Evolutionary conservation across 2,888 invertebrate genomes (phyloP).

Genomic region (Eudasyphora cyanicolor): DNA sequence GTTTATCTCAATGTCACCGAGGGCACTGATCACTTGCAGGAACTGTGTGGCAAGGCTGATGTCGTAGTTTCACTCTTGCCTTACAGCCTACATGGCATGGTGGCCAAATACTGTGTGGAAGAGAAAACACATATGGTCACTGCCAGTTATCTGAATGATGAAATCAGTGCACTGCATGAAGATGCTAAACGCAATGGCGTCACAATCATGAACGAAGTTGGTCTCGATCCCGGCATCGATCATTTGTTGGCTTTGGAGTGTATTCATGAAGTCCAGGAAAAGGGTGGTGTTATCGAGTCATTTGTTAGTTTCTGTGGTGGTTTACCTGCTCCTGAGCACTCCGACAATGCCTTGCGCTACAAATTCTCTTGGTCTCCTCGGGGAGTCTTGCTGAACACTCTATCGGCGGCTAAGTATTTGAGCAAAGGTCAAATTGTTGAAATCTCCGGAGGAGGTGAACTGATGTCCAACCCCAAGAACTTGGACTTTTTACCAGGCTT

Average conservation of each 20-base stretch:
- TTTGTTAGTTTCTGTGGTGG: constrained; percentile 99
- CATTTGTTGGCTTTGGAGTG: constrained; percentile 98
- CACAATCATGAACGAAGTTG: constrained; percentile 97
- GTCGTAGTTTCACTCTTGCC: constrained; percentile 94
- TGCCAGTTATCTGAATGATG: constrained; percentile 94
- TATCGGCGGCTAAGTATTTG: constrained; percentile 93
- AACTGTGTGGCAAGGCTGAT: constrained; percentile 87
- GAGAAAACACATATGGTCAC: constrained; percentile 96
- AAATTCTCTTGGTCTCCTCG: constrained; percentile 99
- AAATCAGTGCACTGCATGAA: constrained; percentile 89
- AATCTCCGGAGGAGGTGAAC: constrained; percentile 92
- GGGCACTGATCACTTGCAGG: constrained; percentile 84
- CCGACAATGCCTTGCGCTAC: constrained; percentile 93
- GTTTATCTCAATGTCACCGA: constrained; percentile 91
- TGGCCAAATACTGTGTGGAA: constrained; percentile 93
- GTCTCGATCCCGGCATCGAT: constrained; percentile 99
- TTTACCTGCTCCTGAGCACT: constrained; percentile 97
- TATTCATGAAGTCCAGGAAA: constrained; percentile 93
- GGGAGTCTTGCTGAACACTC: constrained; percentile 93
- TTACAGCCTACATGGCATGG: constrained; percentile 91
- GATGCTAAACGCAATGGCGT: constrained; percentile 94
- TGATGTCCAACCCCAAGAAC: constrained; percentile 90
- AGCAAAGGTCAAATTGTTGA: constrained; percentile 92
- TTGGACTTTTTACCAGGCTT: constrained; percentile 97
- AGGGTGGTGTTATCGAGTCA: constrained; percentile 95